phyloP scores from a whole-genome alignment of 2,888 invertebrate species.

The Dinocampus coccinellae region DNA sequence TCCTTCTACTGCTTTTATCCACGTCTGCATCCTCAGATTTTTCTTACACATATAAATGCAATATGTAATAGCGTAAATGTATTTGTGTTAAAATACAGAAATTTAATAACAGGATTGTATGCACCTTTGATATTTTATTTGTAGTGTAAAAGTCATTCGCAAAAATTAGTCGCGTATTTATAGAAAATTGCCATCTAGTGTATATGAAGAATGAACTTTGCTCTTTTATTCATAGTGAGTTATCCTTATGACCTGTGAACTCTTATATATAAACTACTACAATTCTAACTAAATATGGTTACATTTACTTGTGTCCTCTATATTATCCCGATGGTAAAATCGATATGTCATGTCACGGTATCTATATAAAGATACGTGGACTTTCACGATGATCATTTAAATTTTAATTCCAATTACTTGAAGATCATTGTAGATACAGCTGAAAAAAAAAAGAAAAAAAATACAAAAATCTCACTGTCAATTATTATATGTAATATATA shows the following conservation, averaged over 20 bases:
- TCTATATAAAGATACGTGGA: slow-evolving; percentile 18
- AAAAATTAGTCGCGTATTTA: not conserved
- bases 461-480: too few relatives aligned
- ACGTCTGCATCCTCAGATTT: slow-evolving; percentile 15
- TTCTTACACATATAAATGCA: not conserved
- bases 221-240: slow-evolving; percentile 33
- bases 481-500: too few relatives aligned
- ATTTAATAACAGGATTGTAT: slow-evolving; percentile 60
- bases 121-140: slow-evolving; percentile 51
- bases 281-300: not conserved
- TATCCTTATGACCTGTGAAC: slow-evolving; percentile 53
- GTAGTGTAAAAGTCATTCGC: slow-evolving; percentile 52
- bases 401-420: not conserved
- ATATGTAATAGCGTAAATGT: slow-evolving; percentile 34
- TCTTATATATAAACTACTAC: slow-evolving; percentile 39
- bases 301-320: not conserved
- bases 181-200: not conserved
- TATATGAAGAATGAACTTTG: slow-evolving; percentile 55
- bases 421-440: too few relatives aligned
- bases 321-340: not conserved
- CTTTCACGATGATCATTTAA: slow-evolving; percentile 19
- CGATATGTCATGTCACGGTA: not conserved
- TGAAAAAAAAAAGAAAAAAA: too few relatives aligned
- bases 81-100: slow-evolving; percentile 49
- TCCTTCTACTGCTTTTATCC: not conserved